Evolutionary conservation across 2,888 invertebrate genomes (phyloP).

Genomic region (Apodemia duryi): DNA sequence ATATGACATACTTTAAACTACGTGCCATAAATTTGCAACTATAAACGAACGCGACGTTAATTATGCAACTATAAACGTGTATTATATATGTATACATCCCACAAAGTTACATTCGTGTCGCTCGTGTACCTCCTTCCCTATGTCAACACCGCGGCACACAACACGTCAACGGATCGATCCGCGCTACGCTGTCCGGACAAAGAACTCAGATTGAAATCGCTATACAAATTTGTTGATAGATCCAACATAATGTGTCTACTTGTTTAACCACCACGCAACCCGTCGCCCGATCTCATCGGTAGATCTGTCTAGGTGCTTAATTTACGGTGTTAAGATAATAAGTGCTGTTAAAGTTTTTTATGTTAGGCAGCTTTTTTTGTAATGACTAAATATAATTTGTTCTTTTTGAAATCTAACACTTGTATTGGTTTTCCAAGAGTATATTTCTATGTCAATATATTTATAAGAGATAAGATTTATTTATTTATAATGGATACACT

Average conservation of each 20-base stretch:
- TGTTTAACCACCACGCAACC: not conserved
- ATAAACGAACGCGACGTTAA: not conserved
- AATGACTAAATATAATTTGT: conserved; percentile 3
- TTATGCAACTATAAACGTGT: not conserved
- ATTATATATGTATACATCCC: not conserved
- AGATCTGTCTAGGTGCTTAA: not conserved
- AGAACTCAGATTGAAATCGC: conserved; percentile 68
- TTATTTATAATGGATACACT: too few species aligned
- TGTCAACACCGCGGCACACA: conserved; percentile 30
- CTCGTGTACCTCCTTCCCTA: not conserved
- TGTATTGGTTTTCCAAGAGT: not conserved
- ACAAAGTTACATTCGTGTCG: not conserved
- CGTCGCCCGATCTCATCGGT: not conserved
- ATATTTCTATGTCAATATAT: too few species aligned
- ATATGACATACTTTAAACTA: too few species aligned
- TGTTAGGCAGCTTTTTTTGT: not conserved
- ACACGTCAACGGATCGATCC: conserved; percentile 40
- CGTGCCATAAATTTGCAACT: not conserved
- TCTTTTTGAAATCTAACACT: not conserved
- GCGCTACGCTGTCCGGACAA: conserved; percentile 54
- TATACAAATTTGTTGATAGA: not conserved
- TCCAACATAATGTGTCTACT: not conserved
- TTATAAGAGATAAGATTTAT: too few species aligned
- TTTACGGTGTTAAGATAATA: conserved; percentile 14
- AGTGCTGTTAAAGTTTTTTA: conserved; percentile 8